These are phyloP conservation scores for Apeira syringaria DNA, from an alignment of 2,888 invertebrate species.

Conservation along the genomic window DNA sequence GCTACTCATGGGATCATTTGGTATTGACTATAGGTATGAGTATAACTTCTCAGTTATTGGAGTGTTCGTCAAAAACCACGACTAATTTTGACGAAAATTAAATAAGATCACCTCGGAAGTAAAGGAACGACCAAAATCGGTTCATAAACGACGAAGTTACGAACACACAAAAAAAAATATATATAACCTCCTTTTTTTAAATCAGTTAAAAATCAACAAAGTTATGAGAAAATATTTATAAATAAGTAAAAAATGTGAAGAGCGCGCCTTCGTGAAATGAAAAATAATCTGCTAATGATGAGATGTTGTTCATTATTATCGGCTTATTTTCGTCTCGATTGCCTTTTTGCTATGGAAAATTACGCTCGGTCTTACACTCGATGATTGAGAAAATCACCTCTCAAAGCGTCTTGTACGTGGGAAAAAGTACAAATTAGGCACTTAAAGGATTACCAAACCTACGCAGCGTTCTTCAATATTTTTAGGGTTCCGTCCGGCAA, in stretches of 20 bases:
- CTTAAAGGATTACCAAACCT: constrained; percentile 63
- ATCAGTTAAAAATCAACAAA: no score
- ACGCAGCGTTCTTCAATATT: constrained; percentile 21
- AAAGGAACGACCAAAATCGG: no score
- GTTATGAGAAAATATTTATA: neutral
- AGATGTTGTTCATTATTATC: constrained; percentile 56
- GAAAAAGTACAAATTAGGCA: constrained; percentile 69
- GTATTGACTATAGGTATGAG: no score
- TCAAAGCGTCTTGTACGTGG: constrained; percentile 64
- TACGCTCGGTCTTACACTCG: constrained; percentile 62
- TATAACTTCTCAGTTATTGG: no score
- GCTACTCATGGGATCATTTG: no score
- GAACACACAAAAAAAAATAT: no score
- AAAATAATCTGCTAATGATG: neutral
- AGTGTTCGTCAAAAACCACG: no score
- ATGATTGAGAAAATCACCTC: constrained; percentile 71
- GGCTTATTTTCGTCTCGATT: constrained; percentile 60
- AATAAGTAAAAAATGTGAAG: neutral
- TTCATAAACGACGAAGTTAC: no score
- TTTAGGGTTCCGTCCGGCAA: constrained; percentile 1
- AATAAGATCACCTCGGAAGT: no score
- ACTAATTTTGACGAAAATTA: no score
- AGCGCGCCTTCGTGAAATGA: constrained; percentile 1
- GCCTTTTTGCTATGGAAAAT: constrained; percentile 60
- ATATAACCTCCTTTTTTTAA: no score